These are phyloP conservation scores for Manis pentadactyla DNA, from an alignment of 2,797 vertebrate species.

Conservation along the genomic window DNA sequence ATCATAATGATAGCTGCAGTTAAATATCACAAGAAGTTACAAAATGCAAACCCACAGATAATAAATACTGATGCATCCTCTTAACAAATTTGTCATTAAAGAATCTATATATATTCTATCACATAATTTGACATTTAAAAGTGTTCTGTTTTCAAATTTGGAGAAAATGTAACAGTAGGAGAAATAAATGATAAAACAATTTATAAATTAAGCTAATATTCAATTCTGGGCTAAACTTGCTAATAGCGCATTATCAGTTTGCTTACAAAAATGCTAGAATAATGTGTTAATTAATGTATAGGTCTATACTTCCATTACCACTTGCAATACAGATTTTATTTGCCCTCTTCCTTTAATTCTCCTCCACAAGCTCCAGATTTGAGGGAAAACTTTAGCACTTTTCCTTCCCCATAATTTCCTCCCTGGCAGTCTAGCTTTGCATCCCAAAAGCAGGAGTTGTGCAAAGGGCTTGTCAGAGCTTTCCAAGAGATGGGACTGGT, in stretches of 20 bases:
- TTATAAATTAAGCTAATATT: background rate
- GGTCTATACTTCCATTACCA: background rate
- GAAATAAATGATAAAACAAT: background rate
- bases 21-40: background rate
- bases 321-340: background rate
- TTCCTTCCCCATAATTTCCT: background rate
- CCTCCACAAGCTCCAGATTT: background rate
- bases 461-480: background rate
- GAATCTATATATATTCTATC: background rate
- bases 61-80: background rate
- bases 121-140: background rate
- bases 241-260: background rate
- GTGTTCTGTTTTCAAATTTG: background rate
- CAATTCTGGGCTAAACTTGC: background rate
- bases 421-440: background rate
- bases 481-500: background rate
- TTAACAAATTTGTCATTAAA: background rate
- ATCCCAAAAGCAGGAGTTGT: background rate
- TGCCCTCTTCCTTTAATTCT: background rate
- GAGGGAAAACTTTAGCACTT: background rate
- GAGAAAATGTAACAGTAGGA: background rate
- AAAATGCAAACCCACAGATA: background rate
- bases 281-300: background rate
- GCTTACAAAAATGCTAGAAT: background rate
- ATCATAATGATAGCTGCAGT: background rate